These are phyloP conservation scores for Atlantisia rogersi DNA, from an alignment of 2,113 vertebrate genomes.

Conservation along the genomic window DNA sequence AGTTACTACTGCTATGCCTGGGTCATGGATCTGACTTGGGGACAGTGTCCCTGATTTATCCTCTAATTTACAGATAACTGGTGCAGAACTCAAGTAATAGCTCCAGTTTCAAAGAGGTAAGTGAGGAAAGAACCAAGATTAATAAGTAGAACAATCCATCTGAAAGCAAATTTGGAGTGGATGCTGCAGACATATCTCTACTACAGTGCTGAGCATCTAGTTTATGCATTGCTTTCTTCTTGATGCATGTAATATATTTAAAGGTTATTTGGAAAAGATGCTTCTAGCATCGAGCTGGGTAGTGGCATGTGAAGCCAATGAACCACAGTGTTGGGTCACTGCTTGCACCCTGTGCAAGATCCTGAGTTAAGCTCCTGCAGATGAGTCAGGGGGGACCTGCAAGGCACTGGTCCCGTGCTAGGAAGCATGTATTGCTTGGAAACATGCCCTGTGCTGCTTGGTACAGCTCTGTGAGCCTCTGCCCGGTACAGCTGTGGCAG, in stretches of 20 bases:
- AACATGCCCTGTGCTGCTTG: rapidly evolving
- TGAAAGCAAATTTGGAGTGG: neutral
- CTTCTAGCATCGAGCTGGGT: neutral
- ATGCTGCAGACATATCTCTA: neutral
- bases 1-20: rapidly evolving
- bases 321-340: neutral
- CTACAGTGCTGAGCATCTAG: neutral
- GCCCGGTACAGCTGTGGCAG: neutral
- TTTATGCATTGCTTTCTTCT: neutral
- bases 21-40: rapidly evolving
- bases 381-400: rapidly evolving
- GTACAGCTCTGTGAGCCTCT: rapidly evolving
- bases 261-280: neutral
- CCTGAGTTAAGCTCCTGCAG: neutral
- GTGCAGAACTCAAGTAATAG: neutral
- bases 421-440: rapidly evolving
- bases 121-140: neutral
- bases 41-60: rapidly evolving
- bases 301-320: neutral
- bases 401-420: rapidly evolving
- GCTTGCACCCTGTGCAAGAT: neutral
- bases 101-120: neutral
- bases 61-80: neutral
- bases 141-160: neutral
- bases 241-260: neutral